Evolutionary conservation across 2,888 invertebrate genomes (phyloP).

Genomic region (Cinara cedri): DNA sequence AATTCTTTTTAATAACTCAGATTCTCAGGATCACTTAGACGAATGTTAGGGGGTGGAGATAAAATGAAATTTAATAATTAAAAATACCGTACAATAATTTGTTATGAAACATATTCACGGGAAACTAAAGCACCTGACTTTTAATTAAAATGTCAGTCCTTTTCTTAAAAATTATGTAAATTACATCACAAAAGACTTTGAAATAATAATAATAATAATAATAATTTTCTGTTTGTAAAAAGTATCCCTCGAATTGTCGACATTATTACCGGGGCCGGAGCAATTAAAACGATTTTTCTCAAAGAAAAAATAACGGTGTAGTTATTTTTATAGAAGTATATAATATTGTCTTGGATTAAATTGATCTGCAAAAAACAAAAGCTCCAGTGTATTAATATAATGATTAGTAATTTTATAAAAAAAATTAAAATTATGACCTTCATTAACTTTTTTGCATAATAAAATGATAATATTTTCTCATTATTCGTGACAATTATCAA

Average conservation of each 20-base stretch:
- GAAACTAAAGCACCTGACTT: background rate
- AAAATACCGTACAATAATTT: background rate
- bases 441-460: too few relatives aligned
- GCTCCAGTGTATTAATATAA: background rate
- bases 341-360: background rate
- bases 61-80: background rate
- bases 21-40: background rate
- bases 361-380: background rate
- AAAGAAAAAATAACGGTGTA: background rate
- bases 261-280: background rate
- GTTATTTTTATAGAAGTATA: background rate
- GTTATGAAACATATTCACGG: background rate
- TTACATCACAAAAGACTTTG: background rate
- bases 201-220: background rate
- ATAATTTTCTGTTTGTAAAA: background rate
- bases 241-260: too few relatives aligned
- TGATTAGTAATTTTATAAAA: background rate
- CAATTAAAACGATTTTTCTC: conserved; percentile 4
- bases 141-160: background rate
- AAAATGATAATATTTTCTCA: too few relatives aligned
- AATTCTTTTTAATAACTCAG: too few relatives aligned
- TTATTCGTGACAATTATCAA: too few relatives aligned
- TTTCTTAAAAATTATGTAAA: background rate
- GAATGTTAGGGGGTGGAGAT: background rate
- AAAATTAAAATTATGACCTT: too few relatives aligned